phyloP scores from a whole-genome alignment of 2,888 invertebrate species.

The Meganola albula region DNA sequence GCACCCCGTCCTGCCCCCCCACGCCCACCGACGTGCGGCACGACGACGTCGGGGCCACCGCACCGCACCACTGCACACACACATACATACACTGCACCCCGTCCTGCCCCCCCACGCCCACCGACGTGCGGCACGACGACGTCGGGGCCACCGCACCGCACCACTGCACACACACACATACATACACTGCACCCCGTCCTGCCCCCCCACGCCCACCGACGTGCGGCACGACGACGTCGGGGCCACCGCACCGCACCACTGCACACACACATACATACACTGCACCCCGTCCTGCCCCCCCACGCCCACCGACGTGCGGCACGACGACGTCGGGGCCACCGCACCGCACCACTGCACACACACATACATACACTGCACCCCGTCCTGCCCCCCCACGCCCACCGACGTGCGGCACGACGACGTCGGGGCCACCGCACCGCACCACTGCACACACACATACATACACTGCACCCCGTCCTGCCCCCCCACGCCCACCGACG shows the following conservation, averaged over 20 bases:
- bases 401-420: slow-evolving; percentile 98
- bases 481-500: slow-evolving; percentile 98
- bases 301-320: slow-evolving; percentile 97
- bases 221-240: slow-evolving; percentile 98
- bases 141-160: slow-evolving; percentile 98
- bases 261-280: no score
- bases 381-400: no score
- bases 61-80: slow-evolving; percentile 99
- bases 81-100: no score
- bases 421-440: slow-evolving; percentile 98
- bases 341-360: slow-evolving; percentile 99
- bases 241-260: slow-evolving; percentile 99
- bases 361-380: no score
- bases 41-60: slow-evolving; percentile 99
- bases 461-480: no score
- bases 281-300: no score
- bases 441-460: no score
- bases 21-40: slow-evolving; percentile 98
- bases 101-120: no score
- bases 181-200: no score
- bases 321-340: slow-evolving; percentile 98
- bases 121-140: slow-evolving; percentile 97
- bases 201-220: slow-evolving; percentile 97
- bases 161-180: no score
- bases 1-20: no score